Conservation (phyloP, 2,113 vertebrate genomes). For the Arvicanthis niloticus region DNA sequence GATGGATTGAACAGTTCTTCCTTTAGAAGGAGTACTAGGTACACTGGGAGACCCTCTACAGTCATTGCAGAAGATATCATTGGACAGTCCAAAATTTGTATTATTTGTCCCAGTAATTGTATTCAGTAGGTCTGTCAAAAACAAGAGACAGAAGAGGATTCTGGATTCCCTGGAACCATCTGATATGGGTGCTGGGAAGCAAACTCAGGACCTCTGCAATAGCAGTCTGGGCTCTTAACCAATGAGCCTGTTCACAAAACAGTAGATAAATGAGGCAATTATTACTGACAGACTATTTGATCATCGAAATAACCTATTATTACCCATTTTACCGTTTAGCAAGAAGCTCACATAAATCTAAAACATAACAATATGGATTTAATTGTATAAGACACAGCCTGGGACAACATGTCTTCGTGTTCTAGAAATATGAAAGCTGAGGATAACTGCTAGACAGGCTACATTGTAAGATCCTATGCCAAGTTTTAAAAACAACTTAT, state of each 20-base stretch:
- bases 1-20: not conserved
- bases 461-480: not conserved
- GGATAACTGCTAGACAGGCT: not conserved
- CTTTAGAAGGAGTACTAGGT: constrained; percentile 61
- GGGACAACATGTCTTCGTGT: not conserved
- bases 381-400: not conserved
- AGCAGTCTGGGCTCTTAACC: too few species aligned
- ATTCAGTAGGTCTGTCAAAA: constrained; percentile 62
- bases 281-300: not conserved
- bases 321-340: constrained; percentile 20
- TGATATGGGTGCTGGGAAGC: too few species aligned
- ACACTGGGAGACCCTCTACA: constrained; percentile 70
- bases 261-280: too few species aligned
- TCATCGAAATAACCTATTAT: constrained; percentile 22
- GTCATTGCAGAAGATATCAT: constrained; percentile 64
- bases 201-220: too few species aligned
- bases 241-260: too few species aligned
- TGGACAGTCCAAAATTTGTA: constrained; percentile 41
- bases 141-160: constrained; percentile 29
- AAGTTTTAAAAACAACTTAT: not conserved
- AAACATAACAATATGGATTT: not conserved
- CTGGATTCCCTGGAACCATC: not conserved
- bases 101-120: constrained; percentile 36
- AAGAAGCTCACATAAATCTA: not conserved
- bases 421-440: not conserved